Conservation (phyloP, 2,888 invertebrate species). For the Altica lythri region DNA sequence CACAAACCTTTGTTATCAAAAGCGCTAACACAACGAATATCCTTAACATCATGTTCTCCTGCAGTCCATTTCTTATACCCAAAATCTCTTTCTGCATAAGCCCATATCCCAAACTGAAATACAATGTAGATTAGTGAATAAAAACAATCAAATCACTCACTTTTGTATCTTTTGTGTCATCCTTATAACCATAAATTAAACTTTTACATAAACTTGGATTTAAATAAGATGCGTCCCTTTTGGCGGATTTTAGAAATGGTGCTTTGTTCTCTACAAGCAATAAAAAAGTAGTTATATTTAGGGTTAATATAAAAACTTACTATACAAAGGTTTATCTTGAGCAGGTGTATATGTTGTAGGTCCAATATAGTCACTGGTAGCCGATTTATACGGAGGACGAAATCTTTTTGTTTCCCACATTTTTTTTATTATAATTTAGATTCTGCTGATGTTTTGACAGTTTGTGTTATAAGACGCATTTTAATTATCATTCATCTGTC, state of each 20-base stretch:
- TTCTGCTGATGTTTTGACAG: too few species aligned
- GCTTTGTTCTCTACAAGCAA: slow-evolving; percentile 32
- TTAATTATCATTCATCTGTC: too few species aligned
- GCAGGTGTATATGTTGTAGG: slow-evolving; percentile 26
- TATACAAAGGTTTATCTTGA: slow-evolving; percentile 10
- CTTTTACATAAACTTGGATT: slow-evolving; percentile 20
- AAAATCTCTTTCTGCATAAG: too few species aligned
- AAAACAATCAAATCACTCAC: slow-evolving; percentile 8
- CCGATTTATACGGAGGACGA: slow-evolving; percentile 12
- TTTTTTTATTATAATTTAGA: background rate
- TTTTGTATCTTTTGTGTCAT: slow-evolving; percentile 6
- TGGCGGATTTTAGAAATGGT: slow-evolving; percentile 35
- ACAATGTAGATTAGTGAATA: too few species aligned
- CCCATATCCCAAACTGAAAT: too few species aligned
- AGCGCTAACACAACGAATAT: slow-evolving; percentile 19
- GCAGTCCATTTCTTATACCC: too few species aligned
- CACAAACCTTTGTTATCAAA: slow-evolving; percentile 10
- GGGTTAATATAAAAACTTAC: slow-evolving; percentile 9
- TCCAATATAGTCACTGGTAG: slow-evolving; percentile 21
- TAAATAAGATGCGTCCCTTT: slow-evolving; percentile 18
- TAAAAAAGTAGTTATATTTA: too few species aligned
- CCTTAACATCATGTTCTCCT: too few species aligned
- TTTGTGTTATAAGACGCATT: too few species aligned
- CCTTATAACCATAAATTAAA: slow-evolving; percentile 22
- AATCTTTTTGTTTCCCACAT: slow-evolving; percentile 19